These are phyloP conservation scores for Silurus meridionalis DNA, from an alignment of 2,113 vertebrate species.

Conservation along the genomic window DNA sequence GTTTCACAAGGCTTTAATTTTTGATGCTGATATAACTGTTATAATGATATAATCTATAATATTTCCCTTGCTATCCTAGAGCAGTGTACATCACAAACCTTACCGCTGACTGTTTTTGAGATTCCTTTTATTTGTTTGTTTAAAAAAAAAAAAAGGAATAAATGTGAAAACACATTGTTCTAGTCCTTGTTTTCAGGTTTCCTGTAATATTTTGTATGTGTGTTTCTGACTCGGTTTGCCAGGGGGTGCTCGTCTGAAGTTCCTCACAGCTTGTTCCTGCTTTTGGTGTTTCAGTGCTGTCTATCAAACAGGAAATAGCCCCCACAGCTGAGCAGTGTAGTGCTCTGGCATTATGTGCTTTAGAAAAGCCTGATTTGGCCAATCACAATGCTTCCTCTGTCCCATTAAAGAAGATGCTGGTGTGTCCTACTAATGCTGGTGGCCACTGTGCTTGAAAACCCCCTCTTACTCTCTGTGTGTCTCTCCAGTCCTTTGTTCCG, in stretches of 20 bases:
- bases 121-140: too few relatives aligned
- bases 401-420: constrained; percentile 47
- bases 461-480: constrained; percentile 21
- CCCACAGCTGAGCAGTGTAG: constrained; percentile 50
- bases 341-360: constrained; percentile 51
- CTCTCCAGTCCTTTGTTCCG: constrained; percentile 49
- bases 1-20: neutral
- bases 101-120: neutral
- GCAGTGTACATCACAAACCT: neutral
- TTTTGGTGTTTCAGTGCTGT: constrained; percentile 34
- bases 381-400: constrained; percentile 51
- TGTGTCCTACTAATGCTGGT: constrained; percentile 42
- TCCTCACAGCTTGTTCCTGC: constrained; percentile 23
- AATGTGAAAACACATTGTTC: neutral
- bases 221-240: neutral
- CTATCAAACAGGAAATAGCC: constrained; percentile 49
- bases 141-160: neutral
- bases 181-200: neutral
- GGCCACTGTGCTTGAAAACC: constrained; percentile 46
- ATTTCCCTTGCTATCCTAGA: neutral
- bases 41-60: neutral
- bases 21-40: neutral
- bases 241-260: constrained; percentile 7
- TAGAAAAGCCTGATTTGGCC: constrained; percentile 54
- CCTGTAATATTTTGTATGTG: neutral